Percentiles rank a stretch among this genome's conserved stretches.
Evolutionary conservation across 2,113 vertebrate species (phyloP).

Genomic region (Ibidorhyncha struthersii): DNA sequence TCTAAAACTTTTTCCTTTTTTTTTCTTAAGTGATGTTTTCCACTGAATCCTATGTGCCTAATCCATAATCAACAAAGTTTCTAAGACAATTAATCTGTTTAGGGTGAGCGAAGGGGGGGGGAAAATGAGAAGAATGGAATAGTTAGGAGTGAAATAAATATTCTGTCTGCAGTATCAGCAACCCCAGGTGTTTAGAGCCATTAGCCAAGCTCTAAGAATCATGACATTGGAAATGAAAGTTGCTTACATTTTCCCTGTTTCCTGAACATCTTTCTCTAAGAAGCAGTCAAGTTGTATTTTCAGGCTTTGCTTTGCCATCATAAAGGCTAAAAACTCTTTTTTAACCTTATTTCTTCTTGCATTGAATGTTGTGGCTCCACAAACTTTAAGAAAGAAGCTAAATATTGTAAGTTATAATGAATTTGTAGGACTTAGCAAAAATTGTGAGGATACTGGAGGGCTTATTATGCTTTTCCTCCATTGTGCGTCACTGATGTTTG

Average conservation of each 20-base stretch:
- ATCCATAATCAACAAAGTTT: not conserved
- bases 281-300: not conserved
- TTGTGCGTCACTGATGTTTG: not conserved
- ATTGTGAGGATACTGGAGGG: not conserved
- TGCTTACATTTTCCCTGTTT: not conserved
- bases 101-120: not conserved
- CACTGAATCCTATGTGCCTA: not conserved
- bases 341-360: not conserved
- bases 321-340: not conserved
- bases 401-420: not conserved
- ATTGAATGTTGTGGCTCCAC: not conserved
- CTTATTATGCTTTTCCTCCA: not conserved
- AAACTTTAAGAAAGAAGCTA: not conserved
- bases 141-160: not conserved
- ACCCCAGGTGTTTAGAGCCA: not conserved
- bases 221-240: not conserved
- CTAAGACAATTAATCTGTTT: not conserved
- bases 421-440: not conserved
- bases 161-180: not conserved
- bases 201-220: not conserved
- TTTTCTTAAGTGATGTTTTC: not conserved
- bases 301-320: not conserved
- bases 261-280: not conserved
- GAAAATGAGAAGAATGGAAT: not conserved
- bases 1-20: not conserved